Base-by-base conservation (phyloP, 2,888 invertebrate genomes). In the Elegia similella region DNA sequence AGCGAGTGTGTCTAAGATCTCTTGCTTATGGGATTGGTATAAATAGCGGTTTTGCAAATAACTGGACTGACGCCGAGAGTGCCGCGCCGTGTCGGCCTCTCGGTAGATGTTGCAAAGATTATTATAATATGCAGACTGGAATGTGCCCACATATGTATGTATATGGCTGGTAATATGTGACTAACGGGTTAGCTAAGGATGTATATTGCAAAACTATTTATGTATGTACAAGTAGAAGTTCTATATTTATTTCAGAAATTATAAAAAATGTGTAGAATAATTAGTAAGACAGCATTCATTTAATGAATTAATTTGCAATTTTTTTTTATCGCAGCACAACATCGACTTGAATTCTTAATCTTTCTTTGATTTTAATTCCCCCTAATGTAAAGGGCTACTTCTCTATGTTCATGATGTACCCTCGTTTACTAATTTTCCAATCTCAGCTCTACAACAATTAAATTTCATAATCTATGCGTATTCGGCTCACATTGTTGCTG, bases 21-120 rank as follows among this genome's bases (percentile, higher is more conserved):
- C 23, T 76, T 71, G 79, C 78, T 81, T 84, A 86, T 86, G 81
- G 84, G 75, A 83, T 84, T 82, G 80, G 75, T 84, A 82, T 86
- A 85, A 86, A 82, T 89, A 89, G 88, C 87, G 87, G 88, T 88
- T 86, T 85, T 83, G 81, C 83, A 84, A 84, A 82, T 89, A 87
- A 89, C 88, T 89, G 89, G 87, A 88, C 83, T 82, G 80, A 73
- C 75, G 80, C 72, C 69, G 71, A 76, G 38, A 80, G 75, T 70
- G 48, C 73, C 76, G 78, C 68, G 79, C 81, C 80, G 80, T 76
- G 80, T 78, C 78, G 76, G 75, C 74, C 72, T 72, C 73, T 73
- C 73, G 68, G 72, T 73, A 71, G 75, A 76, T 69, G 66, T 68
- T 70, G 60, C 78, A 75, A 70, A 76, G 76, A 80, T 67, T 65